Evolutionary conservation across 2,888 invertebrate genomes (phyloP).

Genomic region (Drosophila nr. fundita): DNA sequence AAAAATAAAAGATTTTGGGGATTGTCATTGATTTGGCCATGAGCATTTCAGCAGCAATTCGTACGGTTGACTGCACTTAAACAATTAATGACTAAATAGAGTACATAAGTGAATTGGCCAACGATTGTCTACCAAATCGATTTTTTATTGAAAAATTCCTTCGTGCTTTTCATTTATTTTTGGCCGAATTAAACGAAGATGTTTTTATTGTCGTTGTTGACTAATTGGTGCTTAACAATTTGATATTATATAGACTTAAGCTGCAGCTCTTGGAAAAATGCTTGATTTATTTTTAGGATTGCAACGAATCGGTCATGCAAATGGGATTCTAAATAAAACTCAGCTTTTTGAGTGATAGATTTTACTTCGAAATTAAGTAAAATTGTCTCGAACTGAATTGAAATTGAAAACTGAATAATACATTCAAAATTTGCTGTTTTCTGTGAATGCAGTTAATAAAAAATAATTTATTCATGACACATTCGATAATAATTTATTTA

Average conservation of each 20-base stretch:
- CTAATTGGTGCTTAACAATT: not conserved
- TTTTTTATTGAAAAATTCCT: constrained; percentile 6
- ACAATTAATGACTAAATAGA: constrained; percentile 47
- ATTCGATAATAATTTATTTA: constrained; percentile 34
- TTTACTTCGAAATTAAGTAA: not conserved
- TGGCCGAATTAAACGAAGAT: not conserved
- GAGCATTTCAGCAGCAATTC: constrained; percentile 48
- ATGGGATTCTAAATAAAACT: not conserved
- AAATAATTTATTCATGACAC: constrained; percentile 33
- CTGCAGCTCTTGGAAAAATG: not conserved
- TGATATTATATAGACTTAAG: not conserved
- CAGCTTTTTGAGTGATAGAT: not conserved
- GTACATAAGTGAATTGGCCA: constrained; percentile 7
- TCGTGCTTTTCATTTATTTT: not conserved
- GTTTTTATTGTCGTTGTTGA: not conserved
- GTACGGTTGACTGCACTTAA: constrained; percentile 51
- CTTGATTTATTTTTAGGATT: not conserved
- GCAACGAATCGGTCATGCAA: not conserved
- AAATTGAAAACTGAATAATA: constrained; percentile 5
- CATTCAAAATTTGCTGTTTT: constrained; percentile 3
- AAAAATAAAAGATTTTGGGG: constrained; percentile 60
- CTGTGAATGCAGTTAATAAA: constrained; percentile 13
- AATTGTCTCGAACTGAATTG: not conserved
- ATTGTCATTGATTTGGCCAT: constrained; percentile 68
- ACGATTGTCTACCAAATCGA: not conserved